Evolutionary conservation across 1,140 invertebrate genomes (phyloP).

Genomic region (Pachyrhynchus sulphureomaculatus): DNA sequence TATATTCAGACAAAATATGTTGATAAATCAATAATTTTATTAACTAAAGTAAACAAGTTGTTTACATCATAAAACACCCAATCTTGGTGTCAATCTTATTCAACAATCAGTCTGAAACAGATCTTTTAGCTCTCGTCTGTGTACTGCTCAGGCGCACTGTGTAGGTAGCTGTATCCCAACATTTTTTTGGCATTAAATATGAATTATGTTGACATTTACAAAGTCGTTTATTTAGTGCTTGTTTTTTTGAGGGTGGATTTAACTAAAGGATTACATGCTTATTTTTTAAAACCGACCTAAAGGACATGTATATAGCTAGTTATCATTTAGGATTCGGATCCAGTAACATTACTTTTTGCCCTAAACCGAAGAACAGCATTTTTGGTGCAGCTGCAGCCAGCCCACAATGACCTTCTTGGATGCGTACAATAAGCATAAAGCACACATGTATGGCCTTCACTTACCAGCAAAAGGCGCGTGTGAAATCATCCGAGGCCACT

Average conservation of each 20-base stretch:
- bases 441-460: conserved; percentile 5
- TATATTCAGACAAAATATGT: too few species aligned
- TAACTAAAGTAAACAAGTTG: conserved; percentile 10
- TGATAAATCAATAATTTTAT: too few species aligned
- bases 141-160: conserved; percentile 12
- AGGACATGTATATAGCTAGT: too few species aligned
- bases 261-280: conserved; percentile 1
- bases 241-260: too few species aligned
- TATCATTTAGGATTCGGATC: too few species aligned
- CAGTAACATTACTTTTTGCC: too few species aligned
- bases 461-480: conserved; percentile 39
- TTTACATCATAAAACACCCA: conserved; percentile 14
- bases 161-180: neutral
- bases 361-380: neutral
- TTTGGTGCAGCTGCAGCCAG: neutral
- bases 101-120: too few species aligned
- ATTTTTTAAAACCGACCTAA: too few species aligned
- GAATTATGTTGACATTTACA: too few species aligned
- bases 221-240: too few species aligned
- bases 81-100: conserved; percentile 2
- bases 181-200: neutral
- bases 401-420: neutral
- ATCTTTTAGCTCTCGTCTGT: too few species aligned
- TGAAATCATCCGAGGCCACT: conserved; percentile 44
- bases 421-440: neutral